Evolutionary conservation across 1,140 invertebrate species (phyloP).

Genomic region (Lordiphosa collinella): DNA sequence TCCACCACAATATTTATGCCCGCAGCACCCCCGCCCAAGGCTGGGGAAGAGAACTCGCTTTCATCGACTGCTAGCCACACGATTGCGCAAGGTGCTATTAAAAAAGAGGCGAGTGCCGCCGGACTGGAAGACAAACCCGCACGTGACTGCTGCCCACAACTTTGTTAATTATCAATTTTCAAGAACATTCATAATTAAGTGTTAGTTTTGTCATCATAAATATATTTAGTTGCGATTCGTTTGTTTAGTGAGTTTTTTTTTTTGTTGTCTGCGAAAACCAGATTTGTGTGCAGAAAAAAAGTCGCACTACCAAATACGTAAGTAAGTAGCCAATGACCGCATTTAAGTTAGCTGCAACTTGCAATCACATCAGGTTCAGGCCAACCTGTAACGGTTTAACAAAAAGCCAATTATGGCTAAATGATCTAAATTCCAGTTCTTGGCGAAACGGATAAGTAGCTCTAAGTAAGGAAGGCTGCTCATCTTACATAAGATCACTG

Average conservation of each 20-base stretch:
- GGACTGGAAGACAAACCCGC: conserved; percentile 21
- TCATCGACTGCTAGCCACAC: conserved; percentile 36
- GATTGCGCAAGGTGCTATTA: conserved; percentile 49
- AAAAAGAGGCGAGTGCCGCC: conserved; percentile 18
- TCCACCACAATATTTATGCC: conserved; percentile 33
- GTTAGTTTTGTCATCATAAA: conserved; percentile 6
- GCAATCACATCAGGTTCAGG: neutral
- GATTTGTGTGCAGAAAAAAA: neutral
- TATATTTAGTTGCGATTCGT: conserved; percentile 4
- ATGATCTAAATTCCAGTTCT: conserved; percentile 13
- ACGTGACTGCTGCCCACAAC: conserved; percentile 49
- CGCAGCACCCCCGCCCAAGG: conserved; percentile 34
- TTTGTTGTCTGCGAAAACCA: neutral
- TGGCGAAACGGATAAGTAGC: neutral
- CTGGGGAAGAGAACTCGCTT: conserved; percentile 28
- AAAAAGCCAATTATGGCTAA: neutral
- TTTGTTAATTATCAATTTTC: conserved; percentile 64
- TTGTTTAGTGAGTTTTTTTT: neutral
- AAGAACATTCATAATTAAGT: conserved; percentile 42
- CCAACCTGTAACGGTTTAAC: neutral
- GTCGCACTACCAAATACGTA: neutral
- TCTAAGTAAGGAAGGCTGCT: conserved; percentile 8
- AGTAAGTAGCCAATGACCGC: neutral
- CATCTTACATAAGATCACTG: neutral
- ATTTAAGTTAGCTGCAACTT: conserved; percentile 3